Evolutionary conservation across 2,113 vertebrate genomes (phyloP).

Genomic region (Syrrhaptes paradoxus): DNA sequence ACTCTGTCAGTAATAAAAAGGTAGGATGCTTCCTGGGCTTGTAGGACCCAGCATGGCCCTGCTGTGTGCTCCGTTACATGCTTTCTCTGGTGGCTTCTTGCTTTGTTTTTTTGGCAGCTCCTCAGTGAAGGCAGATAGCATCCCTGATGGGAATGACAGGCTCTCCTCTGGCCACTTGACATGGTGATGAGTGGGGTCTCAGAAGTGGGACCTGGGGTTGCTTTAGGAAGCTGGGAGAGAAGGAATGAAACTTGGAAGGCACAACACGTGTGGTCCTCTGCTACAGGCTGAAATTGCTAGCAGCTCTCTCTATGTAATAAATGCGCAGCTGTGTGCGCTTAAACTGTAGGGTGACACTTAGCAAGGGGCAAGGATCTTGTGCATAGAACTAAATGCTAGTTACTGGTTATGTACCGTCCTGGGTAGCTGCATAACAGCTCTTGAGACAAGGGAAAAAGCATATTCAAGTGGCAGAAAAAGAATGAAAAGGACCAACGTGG

Average conservation of each 20-base stretch:
- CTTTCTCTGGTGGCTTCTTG: background rate
- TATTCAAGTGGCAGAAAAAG: background rate
- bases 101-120: background rate
- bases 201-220: background rate
- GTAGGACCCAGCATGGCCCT: background rate
- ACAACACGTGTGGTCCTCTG: background rate
- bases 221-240: background rate
- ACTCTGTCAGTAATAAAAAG: background rate
- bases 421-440: background rate
- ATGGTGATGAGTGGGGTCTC: background rate
- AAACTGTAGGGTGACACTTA: background rate
- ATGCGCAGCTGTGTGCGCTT: background rate
- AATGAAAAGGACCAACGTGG: background rate
- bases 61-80: accelerated
- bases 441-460: background rate
- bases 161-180: background rate
- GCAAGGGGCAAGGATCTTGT: background rate
- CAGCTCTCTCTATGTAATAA: background rate
- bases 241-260: background rate
- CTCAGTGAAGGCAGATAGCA: background rate
- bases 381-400: background rate
- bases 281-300: background rate
- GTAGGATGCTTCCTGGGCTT: background rate
- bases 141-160: background rate
- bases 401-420: background rate